Evolutionary conservation across 1,140 invertebrate species (phyloP), one percentile per base, ranked within the genome.

Genomic region (Stegodyphus mimosarum): DNA sequence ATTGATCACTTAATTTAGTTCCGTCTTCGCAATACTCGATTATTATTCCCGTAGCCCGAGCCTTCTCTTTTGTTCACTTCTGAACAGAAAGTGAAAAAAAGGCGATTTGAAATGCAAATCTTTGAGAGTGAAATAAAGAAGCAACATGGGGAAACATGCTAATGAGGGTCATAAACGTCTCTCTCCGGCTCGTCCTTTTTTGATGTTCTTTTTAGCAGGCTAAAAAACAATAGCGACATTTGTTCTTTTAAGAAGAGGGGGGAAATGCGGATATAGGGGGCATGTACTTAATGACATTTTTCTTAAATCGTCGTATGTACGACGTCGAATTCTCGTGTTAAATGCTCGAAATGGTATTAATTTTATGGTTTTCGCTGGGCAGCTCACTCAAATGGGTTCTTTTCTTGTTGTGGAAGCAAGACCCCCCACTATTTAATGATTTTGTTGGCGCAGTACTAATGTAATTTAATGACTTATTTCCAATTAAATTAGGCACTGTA

Each of bases 391-490:
- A 85, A 85, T 85, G 74, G 77, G 83, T 83, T 83, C 64, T 83
- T 74, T 76, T 83, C 72, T 83, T 83, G 50, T 72, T 81, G 52
- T 67, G 10, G 52, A 53, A 71, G 50, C 33, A 52, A 18, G 74
- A 52, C 51, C 75, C 83, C 83, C 75, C 75, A 85, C 83, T 53
- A 78, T 85, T 85, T 85, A 85, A 85, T 85, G 83, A 85, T 85
- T 85, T 77, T 77, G 83, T 85, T 85, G 83, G 83, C 71, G 83
- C 83, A 53, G 83, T 84, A 63, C 83, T 85, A 85, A 85, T 85
- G 83, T 85, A 85, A 85, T 85, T 85, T 85, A 85, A 85, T 85
- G 83, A 85, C 83, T 85, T 85, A 85, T 85, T 85, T 78, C 75
- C 83, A 85, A 85, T 85, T 85, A 85, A 85, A 85, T 85, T 85